Evolutionary conservation across 2,888 invertebrate genomes (phyloP), one percentile per base, ranked within the genome.

Genomic region (Aproaerema taeniolella): DNA sequence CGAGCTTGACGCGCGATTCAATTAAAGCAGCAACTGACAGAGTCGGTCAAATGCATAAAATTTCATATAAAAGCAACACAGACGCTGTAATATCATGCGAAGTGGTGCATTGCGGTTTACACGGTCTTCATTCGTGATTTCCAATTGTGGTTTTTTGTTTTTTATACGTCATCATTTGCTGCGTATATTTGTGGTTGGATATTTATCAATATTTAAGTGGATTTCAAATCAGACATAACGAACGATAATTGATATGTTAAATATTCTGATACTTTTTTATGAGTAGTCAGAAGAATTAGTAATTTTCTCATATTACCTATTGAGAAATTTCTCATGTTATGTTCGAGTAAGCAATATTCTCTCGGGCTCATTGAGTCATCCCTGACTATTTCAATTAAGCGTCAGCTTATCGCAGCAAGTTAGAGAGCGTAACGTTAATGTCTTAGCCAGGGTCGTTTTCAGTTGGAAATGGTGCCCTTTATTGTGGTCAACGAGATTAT

Each of bases 21-120:
- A 82, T 82, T 81, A 77, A 72, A 74, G 54, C 57, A 54, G 51
- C 55, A 56, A 63, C 69, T 67, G 75, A 75, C 73, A 67, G 65
- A 53, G 59, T 61, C 61, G 55, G 56, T 55, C 59, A 57, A 58
- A 66, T 50, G 47, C 46, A 47, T 47, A 44, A 53, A 54, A 58
- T 41, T 47, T 50, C 46, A 52, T 47, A 50, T 45, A 45, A 42
- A 39, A 9, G 20, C 12, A 29, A 11, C 20, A 11, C 13, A 17
- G 24, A 33, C 37, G 39, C 25, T 24, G 42, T 45, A 52, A 46
- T 47, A 48, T 45, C 50, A 44, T 43, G 41, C 32, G 31, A 42
- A 26, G 42, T 50, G 47, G 45, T 43, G 46, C 34, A 46, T 44
- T 46, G 53, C 37, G 49, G 52, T 47, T 44, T 33, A 46, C 52